Evolutionary conservation across 2,888 invertebrate species (phyloP).

Genomic region (Pycnomerus fuliginosus): DNA sequence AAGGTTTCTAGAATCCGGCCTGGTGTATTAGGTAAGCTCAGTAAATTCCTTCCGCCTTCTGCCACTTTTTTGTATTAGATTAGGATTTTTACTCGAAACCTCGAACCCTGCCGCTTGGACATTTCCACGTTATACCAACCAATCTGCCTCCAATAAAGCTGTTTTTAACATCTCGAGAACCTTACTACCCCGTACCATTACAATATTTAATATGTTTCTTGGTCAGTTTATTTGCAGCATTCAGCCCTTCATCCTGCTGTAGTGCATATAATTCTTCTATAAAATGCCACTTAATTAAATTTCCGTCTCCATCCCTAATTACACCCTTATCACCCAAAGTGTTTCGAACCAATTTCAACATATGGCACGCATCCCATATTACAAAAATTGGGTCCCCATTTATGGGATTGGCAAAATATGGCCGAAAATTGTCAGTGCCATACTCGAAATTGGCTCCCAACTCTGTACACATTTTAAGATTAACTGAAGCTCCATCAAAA

Average conservation of each 20-base stretch:
- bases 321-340: constrained; percentile 8
- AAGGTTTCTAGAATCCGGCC: too few relatives aligned
- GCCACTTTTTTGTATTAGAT: too few relatives aligned
- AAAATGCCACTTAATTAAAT: background rate
- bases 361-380: constrained; percentile 15
- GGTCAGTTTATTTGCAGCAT: constrained; percentile 6
- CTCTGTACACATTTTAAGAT: constrained; percentile 15
- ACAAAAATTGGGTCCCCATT: constrained; percentile 12
- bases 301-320: background rate
- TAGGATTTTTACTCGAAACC: too few relatives aligned
- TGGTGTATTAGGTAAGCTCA: too few relatives aligned
- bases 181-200: too few relatives aligned
- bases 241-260: constrained; percentile 4
- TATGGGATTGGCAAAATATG: constrained; percentile 6
- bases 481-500: constrained; percentile 5
- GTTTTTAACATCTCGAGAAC: too few relatives aligned
- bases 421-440: background rate
- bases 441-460: constrained; percentile 20
- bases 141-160: too few relatives aligned
- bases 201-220: constrained; percentile 6
- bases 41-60: too few relatives aligned
- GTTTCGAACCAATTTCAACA: constrained; percentile 16
- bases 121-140: too few relatives aligned
- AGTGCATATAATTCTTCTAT: background rate
- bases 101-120: too few relatives aligned